phyloP scores from a whole-genome alignment of 2,113 vertebrate genomes.

The Brienomyrus longianalis region DNA sequence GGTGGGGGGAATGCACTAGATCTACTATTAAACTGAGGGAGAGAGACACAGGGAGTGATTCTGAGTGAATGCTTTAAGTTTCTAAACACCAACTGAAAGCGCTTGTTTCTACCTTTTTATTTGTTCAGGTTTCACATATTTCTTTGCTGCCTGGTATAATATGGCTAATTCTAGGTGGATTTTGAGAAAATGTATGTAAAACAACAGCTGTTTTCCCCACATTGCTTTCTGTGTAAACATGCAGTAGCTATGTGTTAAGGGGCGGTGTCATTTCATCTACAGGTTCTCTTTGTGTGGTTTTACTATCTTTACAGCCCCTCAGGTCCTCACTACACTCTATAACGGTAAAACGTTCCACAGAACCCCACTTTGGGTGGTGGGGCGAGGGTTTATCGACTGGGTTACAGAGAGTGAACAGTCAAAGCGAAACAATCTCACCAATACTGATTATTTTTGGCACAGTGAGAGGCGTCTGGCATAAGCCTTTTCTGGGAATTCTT shows the following conservation, averaged over 20 bases:
- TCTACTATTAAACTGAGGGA: neutral
- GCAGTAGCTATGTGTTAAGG: neutral
- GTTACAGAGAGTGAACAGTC: constrained; percentile 9
- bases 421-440: constrained; percentile 15
- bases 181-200: neutral
- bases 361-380: neutral
- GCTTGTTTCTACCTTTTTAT: neutral
- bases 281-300: neutral
- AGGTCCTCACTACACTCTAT: neutral
- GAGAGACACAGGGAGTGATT: neutral
- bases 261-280: neutral
- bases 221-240: neutral
- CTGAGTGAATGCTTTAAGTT: neutral
- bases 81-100: neutral
- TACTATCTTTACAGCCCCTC: neutral
- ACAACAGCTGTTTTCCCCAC: neutral
- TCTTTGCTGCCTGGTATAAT: neutral
- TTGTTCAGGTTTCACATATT: neutral
- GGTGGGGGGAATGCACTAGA: neutral
- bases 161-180: neutral
- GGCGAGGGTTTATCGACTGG: neutral
- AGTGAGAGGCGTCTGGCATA: neutral
- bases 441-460: constrained; percentile 21
- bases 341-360: neutral
- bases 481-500: neutral